Percentiles rank a stretch among this genome's conserved stretches.
phyloP scores from a whole-genome alignment of 2,113 vertebrate genomes.

The Chionomys nivalis region DNA sequence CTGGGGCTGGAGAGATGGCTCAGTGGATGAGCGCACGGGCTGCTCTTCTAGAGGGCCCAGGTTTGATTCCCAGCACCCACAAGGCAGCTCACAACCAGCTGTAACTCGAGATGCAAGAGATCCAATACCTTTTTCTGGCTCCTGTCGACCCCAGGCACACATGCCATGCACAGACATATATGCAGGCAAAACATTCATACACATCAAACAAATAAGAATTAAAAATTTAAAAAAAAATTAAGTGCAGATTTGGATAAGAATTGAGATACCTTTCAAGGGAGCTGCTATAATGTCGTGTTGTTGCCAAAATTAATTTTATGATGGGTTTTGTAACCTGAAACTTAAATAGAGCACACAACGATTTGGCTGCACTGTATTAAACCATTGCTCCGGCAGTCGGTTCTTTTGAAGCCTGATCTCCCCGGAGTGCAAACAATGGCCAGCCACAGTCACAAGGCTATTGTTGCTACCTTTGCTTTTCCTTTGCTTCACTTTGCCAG shows the following conservation, averaged over 20 bases:
- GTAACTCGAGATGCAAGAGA: too few species aligned
- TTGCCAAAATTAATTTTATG: constrained; percentile 75
- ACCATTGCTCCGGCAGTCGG: constrained; percentile 63
- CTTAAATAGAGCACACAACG: constrained; percentile 71
- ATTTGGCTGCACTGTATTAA: constrained; percentile 71
- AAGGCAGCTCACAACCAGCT: not conserved
- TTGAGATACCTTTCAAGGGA: constrained; percentile 65
- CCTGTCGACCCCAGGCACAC: too few species aligned
- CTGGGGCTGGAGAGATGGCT: not conserved
- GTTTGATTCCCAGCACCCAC: not conserved
- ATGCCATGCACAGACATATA: not conserved
- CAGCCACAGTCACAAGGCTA: constrained; percentile 70
- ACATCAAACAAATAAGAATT: not conserved
- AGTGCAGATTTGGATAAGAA: constrained; percentile 51
- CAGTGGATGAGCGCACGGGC: not conserved
- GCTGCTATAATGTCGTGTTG: constrained; percentile 61
- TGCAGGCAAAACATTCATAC: not conserved
- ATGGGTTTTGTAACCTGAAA: constrained; percentile 77
- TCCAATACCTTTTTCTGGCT: not conserved
- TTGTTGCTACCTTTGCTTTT: constrained; percentile 80
- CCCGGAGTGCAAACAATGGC: constrained; percentile 75
- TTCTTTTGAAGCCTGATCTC: constrained; percentile 80
- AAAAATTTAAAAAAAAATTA: not conserved
- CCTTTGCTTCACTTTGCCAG: constrained; percentile 80
- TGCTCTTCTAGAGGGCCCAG: not conserved